A percentile compares a stretch with the other conserved stretches of the same genome.
These are phyloP conservation scores for Nothoprocta perdicaria DNA, from an alignment of 2,113 vertebrate genomes.

Conservation along the genomic window DNA sequence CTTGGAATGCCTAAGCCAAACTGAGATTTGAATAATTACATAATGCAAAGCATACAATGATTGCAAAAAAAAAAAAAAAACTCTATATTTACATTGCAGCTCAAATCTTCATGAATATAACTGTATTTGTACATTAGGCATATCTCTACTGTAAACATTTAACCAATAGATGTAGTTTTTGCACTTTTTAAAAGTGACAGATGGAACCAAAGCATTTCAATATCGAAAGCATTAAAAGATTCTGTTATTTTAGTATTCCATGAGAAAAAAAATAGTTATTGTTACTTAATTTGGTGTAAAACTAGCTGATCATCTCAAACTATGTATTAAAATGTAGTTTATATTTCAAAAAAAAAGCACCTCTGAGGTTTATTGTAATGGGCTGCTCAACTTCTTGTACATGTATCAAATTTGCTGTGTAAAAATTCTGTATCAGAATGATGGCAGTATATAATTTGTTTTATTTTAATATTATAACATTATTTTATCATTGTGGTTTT, in stretches of 20 bases:
- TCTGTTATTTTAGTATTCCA: slow-evolving; percentile 34
- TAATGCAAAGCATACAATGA: not conserved
- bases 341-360: slow-evolving; percentile 68
- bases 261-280: slow-evolving; percentile 15
- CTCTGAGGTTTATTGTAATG: slow-evolving; percentile 61
- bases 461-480: slow-evolving; percentile 81
- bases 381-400: slow-evolving; percentile 71
- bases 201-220: slow-evolving; percentile 45
- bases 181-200: slow-evolving; percentile 18
- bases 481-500: slow-evolving; percentile 74
- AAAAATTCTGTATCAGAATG: slow-evolving; percentile 87
- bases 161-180: slow-evolving; percentile 35
- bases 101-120: slow-evolving; percentile 19
- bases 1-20: slow-evolving; percentile 13
- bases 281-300: slow-evolving; percentile 59
- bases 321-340: slow-evolving; percentile 67
- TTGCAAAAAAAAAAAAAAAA: not conserved
- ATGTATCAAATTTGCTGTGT: slow-evolving; percentile 72
- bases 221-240: slow-evolving; percentile 4
- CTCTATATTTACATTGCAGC: slow-evolving; percentile 4
- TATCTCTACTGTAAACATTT: slow-evolving; percentile 26
- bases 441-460: slow-evolving; percentile 73
- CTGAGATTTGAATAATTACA: not conserved
- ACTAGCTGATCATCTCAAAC: slow-evolving; percentile 54
- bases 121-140: slow-evolving; percentile 29